phyloP scores from a whole-genome alignment of 2,888 invertebrate genomes.

The Octonoba sinensis region DNA sequence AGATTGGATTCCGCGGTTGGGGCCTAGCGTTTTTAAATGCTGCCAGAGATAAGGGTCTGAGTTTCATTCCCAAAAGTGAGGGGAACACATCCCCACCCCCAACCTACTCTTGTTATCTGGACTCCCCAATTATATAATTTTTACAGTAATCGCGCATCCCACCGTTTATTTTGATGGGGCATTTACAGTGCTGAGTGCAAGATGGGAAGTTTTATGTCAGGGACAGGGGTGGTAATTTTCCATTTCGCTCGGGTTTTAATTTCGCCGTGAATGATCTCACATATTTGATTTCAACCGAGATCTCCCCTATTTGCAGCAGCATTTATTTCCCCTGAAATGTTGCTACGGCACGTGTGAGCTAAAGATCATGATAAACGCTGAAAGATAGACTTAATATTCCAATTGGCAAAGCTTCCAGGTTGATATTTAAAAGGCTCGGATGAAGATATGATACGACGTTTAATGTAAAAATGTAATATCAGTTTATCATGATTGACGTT shows the following conservation, averaged over 20 bases:
- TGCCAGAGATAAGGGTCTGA: slow-evolving; percentile 33
- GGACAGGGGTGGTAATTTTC: slow-evolving; percentile 2
- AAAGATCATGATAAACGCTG: too few species aligned
- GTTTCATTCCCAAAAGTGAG: slow-evolving; percentile 17
- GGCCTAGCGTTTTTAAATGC: slow-evolving; percentile 41
- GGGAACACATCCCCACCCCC: background rate
- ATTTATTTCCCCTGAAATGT: too few species aligned
- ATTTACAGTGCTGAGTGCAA: slow-evolving; percentile 13
- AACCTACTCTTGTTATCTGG: slow-evolving; percentile 11
- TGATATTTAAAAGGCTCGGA: too few species aligned
- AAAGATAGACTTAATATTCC: too few species aligned
- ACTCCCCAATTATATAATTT: slow-evolving; percentile 60
- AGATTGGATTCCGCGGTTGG: slow-evolving; percentile 28
- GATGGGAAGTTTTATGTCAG: slow-evolving; percentile 4
- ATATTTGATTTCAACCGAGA: too few species aligned
- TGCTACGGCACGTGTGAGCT: too few species aligned
- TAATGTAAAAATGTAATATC: too few species aligned
- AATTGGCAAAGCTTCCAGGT: too few species aligned
- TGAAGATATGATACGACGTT: too few species aligned
- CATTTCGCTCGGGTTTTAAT: slow-evolving; percentile 17
- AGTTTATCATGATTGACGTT: too few species aligned
- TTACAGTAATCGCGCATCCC: slow-evolving; percentile 36
- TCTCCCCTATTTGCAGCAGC: too few species aligned
- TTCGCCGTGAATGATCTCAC: background rate
- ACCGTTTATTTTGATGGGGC: slow-evolving; percentile 19